These are phyloP conservation scores for Martes flavigula DNA, from an alignment of 2,797 vertebrate genomes.

Conservation along the genomic window DNA sequence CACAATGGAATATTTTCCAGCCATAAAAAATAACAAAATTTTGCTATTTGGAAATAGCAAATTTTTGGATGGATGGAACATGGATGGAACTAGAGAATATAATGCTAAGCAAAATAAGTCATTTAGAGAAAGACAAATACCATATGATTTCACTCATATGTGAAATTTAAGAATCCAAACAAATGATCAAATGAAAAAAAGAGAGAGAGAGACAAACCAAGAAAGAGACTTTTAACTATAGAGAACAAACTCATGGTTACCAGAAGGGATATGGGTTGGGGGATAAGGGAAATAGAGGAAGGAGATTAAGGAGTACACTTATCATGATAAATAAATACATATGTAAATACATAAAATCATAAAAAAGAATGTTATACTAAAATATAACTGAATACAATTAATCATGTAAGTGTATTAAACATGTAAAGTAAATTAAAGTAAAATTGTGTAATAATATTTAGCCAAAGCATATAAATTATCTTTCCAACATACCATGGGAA, in stretches of 20 bases:
- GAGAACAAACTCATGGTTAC: not conserved
- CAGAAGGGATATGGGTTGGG: not conserved
- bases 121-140: not conserved
- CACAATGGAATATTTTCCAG: not conserved
- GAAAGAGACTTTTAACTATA: not conserved
- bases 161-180: not conserved
- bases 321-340: not conserved
- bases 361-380: not conserved
- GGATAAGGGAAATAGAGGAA: not conserved
- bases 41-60: not conserved
- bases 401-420: not conserved
- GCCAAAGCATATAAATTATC: not conserved
- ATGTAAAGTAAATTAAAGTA: not conserved
- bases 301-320: not conserved
- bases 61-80: not conserved
- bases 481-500: not conserved
- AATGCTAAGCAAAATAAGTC: not conserved
- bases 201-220: not conserved
- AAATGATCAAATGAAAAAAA: not conserved
- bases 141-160: not conserved
- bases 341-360: not conserved
- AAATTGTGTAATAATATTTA: not conserved
- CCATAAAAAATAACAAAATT: not conserved
- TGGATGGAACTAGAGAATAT: not conserved
- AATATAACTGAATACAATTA: not conserved